A percentile compares a stretch with the other conserved stretches of the same genome.
Conservation (phyloP, 2,888 invertebrate species). For the Chouioia cunea region DNA sequence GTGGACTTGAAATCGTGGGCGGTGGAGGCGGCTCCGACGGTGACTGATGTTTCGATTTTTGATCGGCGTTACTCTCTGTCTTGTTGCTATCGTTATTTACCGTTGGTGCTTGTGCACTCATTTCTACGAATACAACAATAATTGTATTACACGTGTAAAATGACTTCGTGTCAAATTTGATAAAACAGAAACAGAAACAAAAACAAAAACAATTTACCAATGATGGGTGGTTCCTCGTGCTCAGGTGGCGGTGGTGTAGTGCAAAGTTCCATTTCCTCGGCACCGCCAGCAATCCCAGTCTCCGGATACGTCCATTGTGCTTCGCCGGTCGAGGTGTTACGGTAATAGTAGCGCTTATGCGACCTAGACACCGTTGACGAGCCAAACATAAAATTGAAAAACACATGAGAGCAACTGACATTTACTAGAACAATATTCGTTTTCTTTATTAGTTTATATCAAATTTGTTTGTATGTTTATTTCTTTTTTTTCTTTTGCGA, state of each 20-base stretch:
- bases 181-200: no score
- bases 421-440: slow-evolving; percentile 31
- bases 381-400: slow-evolving; percentile 41
- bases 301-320: slow-evolving; percentile 78
- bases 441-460: slow-evolving; percentile 41
- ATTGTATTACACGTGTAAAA: slow-evolving; percentile 1
- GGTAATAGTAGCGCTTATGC: slow-evolving; percentile 78
- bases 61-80: slow-evolving; percentile 3
- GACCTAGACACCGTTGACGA: slow-evolving; percentile 69
- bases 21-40: slow-evolving; percentile 53
- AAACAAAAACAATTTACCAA: slow-evolving; percentile 55
- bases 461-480: slow-evolving; percentile 47
- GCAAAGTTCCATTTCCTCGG: slow-evolving; percentile 75
- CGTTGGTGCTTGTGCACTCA: slow-evolving; percentile 36
- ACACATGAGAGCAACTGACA: slow-evolving; percentile 48
- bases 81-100: slow-evolving; percentile 11
- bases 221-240: slow-evolving; percentile 58
- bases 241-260: slow-evolving; percentile 72
- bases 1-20: slow-evolving; percentile 61
- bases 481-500: slow-evolving; percentile 46
- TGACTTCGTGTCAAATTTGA: no score
- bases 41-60: slow-evolving; percentile 12
- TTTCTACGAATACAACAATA: slow-evolving; percentile 32
- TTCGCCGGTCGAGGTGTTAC: slow-evolving; percentile 72
- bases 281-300: slow-evolving; percentile 68